Evolutionary conservation across 2,113 vertebrate species (phyloP), one percentile per base, ranked within the genome.

Genomic region (Hassar affinis): DNA sequence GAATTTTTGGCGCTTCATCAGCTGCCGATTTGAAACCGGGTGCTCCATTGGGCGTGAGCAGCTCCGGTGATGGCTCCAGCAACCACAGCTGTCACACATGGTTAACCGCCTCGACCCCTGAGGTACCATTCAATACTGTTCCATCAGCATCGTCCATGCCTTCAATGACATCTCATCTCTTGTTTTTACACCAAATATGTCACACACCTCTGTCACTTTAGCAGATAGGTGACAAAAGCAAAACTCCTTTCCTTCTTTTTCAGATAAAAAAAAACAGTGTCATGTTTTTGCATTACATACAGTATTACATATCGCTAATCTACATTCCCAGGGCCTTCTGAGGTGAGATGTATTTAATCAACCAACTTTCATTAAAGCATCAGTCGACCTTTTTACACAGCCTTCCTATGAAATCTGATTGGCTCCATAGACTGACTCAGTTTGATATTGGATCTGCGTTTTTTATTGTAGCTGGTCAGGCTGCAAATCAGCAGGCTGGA

Each of bases 21-120:
- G 82, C 80, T 51, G 52, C 61, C 17, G 75, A 66, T 81, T 84
- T 66, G 25, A 82, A 74, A 68, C 49, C 66, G 2, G 62, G 72
- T 52, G 75, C 80, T 82, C 66, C 42, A 56, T 78, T 79, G 81
- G 74, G 74, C 59, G 35, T 38, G 22, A 74, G 68, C 5, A 56
- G 33, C 82, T 81, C 78, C 42, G 59, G 79, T 78, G 82, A 42
- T 72, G 81, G 56, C 72, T 81, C 64, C 49, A 64, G 71, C 68
- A 54, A 15, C 81, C 33, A 25, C 30, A 57, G 86, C 83, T 84
- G 81, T 90, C 86, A 86, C 87, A 85, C 81, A 84, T 64, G 30
- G 83, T 82, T 88, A 86, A 84, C 78, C 45, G 59, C 71, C 66
- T 64, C 68, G 72, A 45, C 83, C 82, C 56, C 71, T 69, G 47